Conservation (phyloP, 2,113 vertebrate genomes). For the Dasyurus viverrinus region DNA sequence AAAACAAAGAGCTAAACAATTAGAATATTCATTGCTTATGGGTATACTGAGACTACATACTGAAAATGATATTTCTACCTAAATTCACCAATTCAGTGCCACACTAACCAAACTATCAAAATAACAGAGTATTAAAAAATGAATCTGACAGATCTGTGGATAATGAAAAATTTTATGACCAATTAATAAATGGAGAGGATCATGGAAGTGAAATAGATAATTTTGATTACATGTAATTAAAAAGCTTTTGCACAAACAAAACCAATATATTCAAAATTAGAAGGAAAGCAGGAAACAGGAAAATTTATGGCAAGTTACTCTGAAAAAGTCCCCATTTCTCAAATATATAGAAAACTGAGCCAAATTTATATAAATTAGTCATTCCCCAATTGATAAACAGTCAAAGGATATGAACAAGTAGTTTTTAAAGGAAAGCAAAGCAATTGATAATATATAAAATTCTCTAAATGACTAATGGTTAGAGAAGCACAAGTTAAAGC, state of each 20-base stretch:
- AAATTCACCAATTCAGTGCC: background rate
- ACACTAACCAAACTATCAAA: background rate
- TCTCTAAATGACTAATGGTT: background rate
- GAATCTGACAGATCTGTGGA: background rate
- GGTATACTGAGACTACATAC: background rate
- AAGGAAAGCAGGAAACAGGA: background rate
- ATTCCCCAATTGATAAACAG: background rate
- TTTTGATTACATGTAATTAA: background rate
- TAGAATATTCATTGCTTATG: background rate
- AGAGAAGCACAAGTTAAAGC: background rate
- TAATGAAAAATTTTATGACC: background rate
- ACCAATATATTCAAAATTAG: background rate
- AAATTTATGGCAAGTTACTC: background rate
- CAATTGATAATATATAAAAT: background rate
- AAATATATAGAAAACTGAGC: background rate
- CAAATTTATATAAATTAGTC: background rate
- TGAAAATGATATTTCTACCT: background rate
- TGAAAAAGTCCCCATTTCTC: background rate
- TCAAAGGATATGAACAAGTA: background rate
- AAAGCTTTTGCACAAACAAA: background rate
- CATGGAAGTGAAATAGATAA: background rate
- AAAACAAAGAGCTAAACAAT: background rate
- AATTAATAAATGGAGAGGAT: background rate
- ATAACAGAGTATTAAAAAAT: background rate
- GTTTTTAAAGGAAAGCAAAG: background rate